phyloP scores from a whole-genome alignment of 2,797 vertebrate genomes.

The Spinibarbus caldwelli region DNA sequence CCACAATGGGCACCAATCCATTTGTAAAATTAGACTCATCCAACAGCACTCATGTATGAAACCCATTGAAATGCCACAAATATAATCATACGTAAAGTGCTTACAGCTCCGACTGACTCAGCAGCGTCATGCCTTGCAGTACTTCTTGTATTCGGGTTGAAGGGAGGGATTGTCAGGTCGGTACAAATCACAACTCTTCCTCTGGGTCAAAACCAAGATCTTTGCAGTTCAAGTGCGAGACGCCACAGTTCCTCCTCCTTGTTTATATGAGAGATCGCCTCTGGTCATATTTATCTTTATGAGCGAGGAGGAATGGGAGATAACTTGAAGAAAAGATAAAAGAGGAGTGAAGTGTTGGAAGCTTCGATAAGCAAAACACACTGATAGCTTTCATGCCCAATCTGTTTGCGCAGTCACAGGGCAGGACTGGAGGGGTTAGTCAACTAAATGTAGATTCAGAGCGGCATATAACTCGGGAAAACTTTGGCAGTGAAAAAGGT shows the following conservation, averaged over 20 bases:
- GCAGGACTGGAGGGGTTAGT: neutral
- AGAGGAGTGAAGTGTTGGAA: neutral
- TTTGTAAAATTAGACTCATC: constrained; percentile 79
- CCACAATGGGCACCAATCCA: constrained; percentile 77
- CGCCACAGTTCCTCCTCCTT: neutral
- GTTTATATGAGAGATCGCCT: constrained; percentile 10
- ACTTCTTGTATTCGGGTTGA: constrained; percentile 15
- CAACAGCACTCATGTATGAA: constrained; percentile 77
- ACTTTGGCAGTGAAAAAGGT: neutral
- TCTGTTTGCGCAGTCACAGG: constrained; percentile 20
- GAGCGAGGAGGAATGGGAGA: constrained; percentile 20
- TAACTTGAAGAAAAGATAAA: constrained; percentile 8
- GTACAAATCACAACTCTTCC: constrained; percentile 30
- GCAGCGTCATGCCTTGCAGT: constrained; percentile 6
- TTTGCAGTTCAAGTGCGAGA: constrained; percentile 7
- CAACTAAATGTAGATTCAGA: constrained; percentile 18
- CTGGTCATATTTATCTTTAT: constrained; percentile 41
- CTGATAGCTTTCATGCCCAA: constrained; percentile 16
- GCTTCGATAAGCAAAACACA: constrained; percentile 25
- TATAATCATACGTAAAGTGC: constrained; percentile 80
- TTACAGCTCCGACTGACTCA: constrained; percentile 70
- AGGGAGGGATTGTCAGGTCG: constrained; percentile 41
- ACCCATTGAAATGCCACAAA: constrained; percentile 72
- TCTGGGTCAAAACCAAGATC: constrained; percentile 10
- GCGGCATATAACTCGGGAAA: neutral